phyloP scores from a whole-genome alignment of 1,140 invertebrate species.

The Onthophagus taurus region DNA sequence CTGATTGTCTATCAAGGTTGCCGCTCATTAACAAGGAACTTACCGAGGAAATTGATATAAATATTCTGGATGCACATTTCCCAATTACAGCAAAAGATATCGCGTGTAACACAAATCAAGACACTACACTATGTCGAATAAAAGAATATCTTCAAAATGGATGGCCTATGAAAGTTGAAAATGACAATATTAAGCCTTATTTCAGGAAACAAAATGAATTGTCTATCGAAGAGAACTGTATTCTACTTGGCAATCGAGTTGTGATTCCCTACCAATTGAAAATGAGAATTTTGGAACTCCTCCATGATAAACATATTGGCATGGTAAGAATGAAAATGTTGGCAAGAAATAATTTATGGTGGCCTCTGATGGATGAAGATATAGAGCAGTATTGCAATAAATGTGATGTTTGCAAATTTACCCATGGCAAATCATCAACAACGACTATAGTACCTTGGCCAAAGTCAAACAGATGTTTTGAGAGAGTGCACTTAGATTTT shows the following conservation, averaged over 20 bases:
- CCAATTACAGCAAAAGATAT: neutral
- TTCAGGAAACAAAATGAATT: constrained; percentile 12
- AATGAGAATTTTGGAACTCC: constrained; percentile 15
- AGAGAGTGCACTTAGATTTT: constrained; percentile 12
- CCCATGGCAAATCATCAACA: neutral
- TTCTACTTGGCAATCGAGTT: constrained; percentile 16
- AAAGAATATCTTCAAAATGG: constrained; percentile 6
- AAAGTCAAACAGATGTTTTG: constrained; percentile 1
- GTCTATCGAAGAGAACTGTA: constrained; percentile 14
- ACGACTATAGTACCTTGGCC: constrained; percentile 6
- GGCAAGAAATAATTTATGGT: constrained; percentile 19
- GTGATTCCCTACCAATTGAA: constrained; percentile 17
- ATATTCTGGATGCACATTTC: too few species aligned
- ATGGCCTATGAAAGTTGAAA: constrained; percentile 5
- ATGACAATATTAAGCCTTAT: constrained; percentile 5
- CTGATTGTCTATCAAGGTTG: constrained; percentile 12
- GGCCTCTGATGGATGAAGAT: constrained; percentile 19
- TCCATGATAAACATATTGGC: constrained; percentile 23
- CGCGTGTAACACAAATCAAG: neutral
- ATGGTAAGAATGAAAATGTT: constrained; percentile 23
- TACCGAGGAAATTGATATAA: too few species aligned
- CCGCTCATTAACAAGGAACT: neutral
- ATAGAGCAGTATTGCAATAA: constrained; percentile 17
- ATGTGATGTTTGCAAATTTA: constrained; percentile 14
- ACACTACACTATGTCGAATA: neutral